Conservation (phyloP, 1,140 invertebrate genomes). For the Polypedilum pembai region DNA sequence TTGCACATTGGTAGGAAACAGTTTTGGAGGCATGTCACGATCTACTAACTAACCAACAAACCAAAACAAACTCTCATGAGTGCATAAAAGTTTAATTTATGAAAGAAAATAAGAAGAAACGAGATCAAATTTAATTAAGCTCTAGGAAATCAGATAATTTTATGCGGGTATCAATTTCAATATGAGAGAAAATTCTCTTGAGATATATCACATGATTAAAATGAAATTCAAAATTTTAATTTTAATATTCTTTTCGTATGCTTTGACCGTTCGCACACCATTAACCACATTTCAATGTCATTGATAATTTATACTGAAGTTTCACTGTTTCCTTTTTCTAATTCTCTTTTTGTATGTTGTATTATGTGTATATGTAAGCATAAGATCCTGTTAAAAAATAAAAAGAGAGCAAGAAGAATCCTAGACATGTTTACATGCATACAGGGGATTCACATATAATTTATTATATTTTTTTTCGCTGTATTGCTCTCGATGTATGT, state of each 20-base stretch:
- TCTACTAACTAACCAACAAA: no score
- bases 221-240: no score
- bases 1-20: no score
- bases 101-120: neutral
- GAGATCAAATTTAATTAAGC: neutral
- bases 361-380: neutral
- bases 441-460: conserved; percentile 11
- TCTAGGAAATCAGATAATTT: neutral
- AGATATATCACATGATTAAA: no score
- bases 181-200: no score
- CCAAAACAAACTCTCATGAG: no score
- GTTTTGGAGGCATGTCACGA: no score
- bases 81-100: no score
- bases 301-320: neutral
- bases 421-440: conserved; percentile 16
- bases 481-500: neutral
- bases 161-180: neutral
- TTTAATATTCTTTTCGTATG: neutral
- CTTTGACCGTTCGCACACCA: neutral
- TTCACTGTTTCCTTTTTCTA: neutral
- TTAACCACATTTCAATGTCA: neutral
- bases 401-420: neutral
- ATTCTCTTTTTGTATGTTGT: neutral
- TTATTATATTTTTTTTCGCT: conserved; percentile 13
- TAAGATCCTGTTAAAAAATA: neutral